A percentile compares a stretch with the other conserved stretches of the same genome.
phyloP scores from a whole-genome alignment of 2,113 vertebrate genomes.

The Patagioenas fasciata region DNA sequence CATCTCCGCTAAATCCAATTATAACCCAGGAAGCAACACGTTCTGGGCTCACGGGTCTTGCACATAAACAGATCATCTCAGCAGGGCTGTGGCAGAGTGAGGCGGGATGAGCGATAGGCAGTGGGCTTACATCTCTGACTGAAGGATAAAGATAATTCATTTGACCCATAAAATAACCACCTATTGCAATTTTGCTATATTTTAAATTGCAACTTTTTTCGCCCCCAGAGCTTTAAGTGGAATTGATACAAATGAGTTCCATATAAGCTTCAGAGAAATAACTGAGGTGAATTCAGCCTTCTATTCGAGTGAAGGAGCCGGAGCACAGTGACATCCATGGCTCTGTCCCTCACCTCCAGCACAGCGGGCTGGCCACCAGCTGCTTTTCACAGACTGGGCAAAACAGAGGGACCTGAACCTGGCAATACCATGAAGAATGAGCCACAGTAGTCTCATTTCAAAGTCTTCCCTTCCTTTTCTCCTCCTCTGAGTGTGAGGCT shows the following conservation, averaged over 20 bases:
- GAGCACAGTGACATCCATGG: not conserved
- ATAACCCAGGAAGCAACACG: not conserved
- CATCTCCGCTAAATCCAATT: not conserved
- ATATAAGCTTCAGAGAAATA: not conserved
- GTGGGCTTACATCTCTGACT: not conserved
- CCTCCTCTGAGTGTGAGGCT: not conserved
- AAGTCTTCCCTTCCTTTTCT: not conserved
- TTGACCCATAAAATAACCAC: not conserved
- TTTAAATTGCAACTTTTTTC: not conserved
- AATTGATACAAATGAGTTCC: not conserved
- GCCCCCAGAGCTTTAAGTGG: not conserved
- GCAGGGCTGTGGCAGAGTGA: not conserved
- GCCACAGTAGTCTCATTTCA: not conserved
- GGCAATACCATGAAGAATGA: not conserved
- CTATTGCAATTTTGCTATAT: not conserved
- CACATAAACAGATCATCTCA: not conserved
- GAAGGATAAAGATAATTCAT: not conserved
- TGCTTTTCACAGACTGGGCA: not conserved
- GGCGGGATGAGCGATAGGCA: not conserved
- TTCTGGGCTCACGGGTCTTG: not conserved
- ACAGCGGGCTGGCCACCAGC: not conserved
- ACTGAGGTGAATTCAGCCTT: not conserved
- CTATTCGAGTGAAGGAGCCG: not conserved
- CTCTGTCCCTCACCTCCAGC: not conserved
- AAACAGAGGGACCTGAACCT: not conserved